Percentiles rank a stretch among this genome's conserved stretches.
These are phyloP conservation scores for Amphiura filiformis DNA, from an alignment of 35 echinoderm and acorn worm genomes.

Conservation along the genomic window DNA sequence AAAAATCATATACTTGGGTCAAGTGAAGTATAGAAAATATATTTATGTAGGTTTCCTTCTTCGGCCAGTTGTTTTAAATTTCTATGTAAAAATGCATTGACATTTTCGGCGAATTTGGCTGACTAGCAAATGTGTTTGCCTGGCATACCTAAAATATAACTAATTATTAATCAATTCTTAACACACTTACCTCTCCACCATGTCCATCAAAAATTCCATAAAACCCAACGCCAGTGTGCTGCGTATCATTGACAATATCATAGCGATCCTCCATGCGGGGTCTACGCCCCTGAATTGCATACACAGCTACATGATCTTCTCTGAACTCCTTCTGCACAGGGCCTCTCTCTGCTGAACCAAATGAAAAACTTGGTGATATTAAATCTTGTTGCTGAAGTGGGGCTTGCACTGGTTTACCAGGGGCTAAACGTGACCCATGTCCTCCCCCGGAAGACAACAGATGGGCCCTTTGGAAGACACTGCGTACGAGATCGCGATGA, in stretches of 20 bases:
- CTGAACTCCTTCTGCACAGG: conserved; percentile 42
- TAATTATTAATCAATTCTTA: too few species aligned
- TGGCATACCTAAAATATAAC: too few species aligned
- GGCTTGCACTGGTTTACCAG: background rate
- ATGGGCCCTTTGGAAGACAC: conserved; percentile 49
- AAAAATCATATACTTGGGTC: too few species aligned
- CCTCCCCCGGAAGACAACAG: background rate
- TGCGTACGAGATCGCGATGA: conserved; percentile 49
- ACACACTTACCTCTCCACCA: conserved; percentile 97
- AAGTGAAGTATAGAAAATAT: too few species aligned
- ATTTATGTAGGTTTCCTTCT: too few species aligned
- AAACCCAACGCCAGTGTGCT: conserved; percentile 38
- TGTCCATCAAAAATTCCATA: conserved; percentile 95
- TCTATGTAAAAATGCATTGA: too few species aligned
- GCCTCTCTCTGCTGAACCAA: conserved; percentile 9
- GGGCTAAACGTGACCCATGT: background rate
- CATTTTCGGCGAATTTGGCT: too few species aligned
- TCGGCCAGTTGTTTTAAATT: too few species aligned
- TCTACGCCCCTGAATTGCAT: conserved; percentile 84
- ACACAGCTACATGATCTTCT: conserved; percentile 85
- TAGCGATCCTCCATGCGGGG: conserved; percentile 88
- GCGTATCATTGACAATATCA: conserved; percentile 55
- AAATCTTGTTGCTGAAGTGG: background rate
- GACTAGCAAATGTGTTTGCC: too few species aligned
- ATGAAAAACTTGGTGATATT: background rate